A percentile compares a stretch with the other conserved stretches of the same genome.
Conservation (phyloP, 2,888 invertebrate species). For the Parnassius orleans region DNA sequence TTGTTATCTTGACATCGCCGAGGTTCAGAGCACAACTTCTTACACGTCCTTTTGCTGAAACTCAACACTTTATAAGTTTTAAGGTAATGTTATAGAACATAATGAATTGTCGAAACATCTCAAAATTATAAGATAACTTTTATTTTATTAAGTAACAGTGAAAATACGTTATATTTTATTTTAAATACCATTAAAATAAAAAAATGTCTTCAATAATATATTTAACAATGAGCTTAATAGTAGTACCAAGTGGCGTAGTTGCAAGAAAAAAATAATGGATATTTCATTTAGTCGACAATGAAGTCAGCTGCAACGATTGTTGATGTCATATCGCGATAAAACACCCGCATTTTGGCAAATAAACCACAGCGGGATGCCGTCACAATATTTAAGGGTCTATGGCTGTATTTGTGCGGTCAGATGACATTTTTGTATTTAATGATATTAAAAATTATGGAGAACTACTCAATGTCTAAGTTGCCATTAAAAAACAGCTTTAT, state of each 20-base stretch:
- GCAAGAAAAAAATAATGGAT: conserved; percentile 51
- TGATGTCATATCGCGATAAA: conserved; percentile 69
- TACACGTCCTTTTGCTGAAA: conserved; percentile 71
- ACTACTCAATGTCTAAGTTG: neutral
- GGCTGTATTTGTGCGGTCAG: conserved; percentile 60
- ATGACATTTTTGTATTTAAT: conserved; percentile 41
- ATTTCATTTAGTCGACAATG: conserved; percentile 54
- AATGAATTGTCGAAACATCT: too few species aligned
- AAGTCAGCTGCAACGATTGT: conserved; percentile 64
- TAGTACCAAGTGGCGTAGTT: conserved; percentile 26
- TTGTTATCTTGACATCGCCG: conserved; percentile 69
- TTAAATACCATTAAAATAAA: neutral
- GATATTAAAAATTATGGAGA: conserved; percentile 13
- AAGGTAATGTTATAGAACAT: too few species aligned
- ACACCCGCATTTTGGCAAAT: conserved; percentile 78
- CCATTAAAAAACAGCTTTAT: neutral
- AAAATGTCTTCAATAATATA: neutral
- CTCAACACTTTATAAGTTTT: conserved; percentile 45
- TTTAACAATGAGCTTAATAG: neutral
- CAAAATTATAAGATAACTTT: too few species aligned
- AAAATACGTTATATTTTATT: too few species aligned
- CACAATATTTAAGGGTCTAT: conserved; percentile 78
- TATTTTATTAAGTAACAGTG: too few species aligned
- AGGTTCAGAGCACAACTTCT: conserved; percentile 72
- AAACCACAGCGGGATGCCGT: conserved; percentile 74